These are phyloP conservation scores for Aphaenogaster rudis DNA, from an alignment of 1,140 invertebrate genomes.

Conservation along the genomic window DNA sequence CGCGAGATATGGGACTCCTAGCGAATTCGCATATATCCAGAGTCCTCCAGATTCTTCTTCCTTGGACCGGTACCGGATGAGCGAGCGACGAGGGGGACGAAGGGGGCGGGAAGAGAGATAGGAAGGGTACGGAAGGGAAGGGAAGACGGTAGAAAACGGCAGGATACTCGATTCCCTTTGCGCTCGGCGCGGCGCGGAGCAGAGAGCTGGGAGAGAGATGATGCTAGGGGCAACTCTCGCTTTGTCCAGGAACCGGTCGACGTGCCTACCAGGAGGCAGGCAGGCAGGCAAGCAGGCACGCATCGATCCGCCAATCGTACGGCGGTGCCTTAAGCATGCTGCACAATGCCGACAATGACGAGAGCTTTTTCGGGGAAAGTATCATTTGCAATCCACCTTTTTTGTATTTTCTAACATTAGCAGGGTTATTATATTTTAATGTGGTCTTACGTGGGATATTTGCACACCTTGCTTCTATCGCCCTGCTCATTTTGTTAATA, in stretches of 20 bases:
- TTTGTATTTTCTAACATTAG: neutral
- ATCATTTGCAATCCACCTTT: neutral
- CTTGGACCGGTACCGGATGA: slow-evolving; percentile 66
- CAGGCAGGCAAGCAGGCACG: slow-evolving; percentile 60
- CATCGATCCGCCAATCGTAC: slow-evolving; percentile 76
- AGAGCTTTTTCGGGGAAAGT: slow-evolving; percentile 37
- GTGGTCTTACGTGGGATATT: neutral
- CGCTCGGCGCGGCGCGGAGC: slow-evolving; percentile 43
- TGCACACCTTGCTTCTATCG: neutral
- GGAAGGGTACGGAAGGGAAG: neutral
- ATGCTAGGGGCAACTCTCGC: slow-evolving; percentile 74
- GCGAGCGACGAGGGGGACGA: neutral
- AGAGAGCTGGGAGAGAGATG: slow-evolving; percentile 54
- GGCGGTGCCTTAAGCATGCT: slow-evolving; percentile 40
- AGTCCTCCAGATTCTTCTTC: slow-evolving; percentile 64
- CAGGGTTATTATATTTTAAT: neutral
- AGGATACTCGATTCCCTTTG: slow-evolving; percentile 74
- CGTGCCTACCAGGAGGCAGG: slow-evolving; percentile 76
- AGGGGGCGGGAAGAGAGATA: slow-evolving; percentile 1
- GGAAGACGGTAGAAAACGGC: slow-evolving; percentile 64
- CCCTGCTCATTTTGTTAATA: neutral
- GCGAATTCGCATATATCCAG: slow-evolving; percentile 38
- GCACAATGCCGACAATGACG: slow-evolving; percentile 38
- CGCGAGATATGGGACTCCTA: neutral
- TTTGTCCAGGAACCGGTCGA: slow-evolving; percentile 79